phyloP scores from a whole-genome alignment of 2,797 vertebrate genomes.

The Lutjanus campechanus region DNA sequence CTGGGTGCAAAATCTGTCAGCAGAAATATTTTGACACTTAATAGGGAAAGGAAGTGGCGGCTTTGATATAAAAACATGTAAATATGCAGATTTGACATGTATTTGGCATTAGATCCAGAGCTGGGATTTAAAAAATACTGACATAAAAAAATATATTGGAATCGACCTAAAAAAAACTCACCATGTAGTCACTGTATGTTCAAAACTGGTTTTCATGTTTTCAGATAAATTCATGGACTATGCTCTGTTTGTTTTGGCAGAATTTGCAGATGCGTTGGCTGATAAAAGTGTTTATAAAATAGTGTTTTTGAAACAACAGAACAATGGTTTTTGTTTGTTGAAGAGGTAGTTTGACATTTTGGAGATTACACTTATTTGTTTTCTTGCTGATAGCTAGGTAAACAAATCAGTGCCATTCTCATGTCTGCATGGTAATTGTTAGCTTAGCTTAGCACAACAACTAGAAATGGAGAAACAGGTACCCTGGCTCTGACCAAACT shows the following conservation, averaged over 20 bases:
- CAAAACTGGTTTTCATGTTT: background rate
- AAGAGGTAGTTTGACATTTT: background rate
- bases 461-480: background rate
- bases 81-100: conserved; percentile 13
- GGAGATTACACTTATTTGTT: background rate
- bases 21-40: conserved; percentile 18
- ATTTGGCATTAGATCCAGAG: background rate
- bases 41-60: background rate
- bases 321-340: background rate
- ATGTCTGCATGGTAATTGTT: background rate
- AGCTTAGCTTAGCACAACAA: background rate
- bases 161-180: background rate
- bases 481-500: too few species aligned
- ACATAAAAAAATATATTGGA: background rate
- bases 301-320: background rate
- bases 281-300: too few species aligned
- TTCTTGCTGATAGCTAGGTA: background rate
- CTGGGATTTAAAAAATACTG: background rate
- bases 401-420: too few species aligned
- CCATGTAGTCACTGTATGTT: background rate
- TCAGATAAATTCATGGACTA: background rate
- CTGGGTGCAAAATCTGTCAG: conserved; percentile 12
- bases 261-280: background rate
- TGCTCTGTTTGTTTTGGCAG: background rate
- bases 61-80: conserved; percentile 21